Conservation (phyloP, 1,140 invertebrate genomes). For the Coenobita brevimanus region DNA sequence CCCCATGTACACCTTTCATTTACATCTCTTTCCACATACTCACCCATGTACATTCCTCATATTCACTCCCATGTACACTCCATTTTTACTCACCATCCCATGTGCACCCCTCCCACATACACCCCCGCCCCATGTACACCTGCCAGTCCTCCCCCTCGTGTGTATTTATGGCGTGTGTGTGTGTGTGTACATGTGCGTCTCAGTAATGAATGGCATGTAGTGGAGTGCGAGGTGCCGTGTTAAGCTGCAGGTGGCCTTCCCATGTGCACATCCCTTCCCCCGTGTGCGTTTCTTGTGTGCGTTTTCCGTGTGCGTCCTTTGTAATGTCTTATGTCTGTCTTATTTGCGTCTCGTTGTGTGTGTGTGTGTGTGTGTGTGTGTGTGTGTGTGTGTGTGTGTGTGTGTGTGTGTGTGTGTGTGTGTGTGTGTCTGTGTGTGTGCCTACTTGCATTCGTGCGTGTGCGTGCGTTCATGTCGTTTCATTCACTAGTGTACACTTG, state of each 20-base stretch:
- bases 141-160: neutral
- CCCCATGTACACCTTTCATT: too few species aligned
- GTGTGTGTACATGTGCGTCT: conserved; percentile 44
- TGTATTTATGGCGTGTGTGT: conserved; percentile 33
- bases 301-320: neutral
- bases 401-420: too few species aligned
- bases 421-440: too few species aligned
- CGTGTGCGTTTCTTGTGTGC: neutral
- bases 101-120: too few species aligned
- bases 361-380: conserved; percentile 40
- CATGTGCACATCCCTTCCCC: too few species aligned
- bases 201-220: conserved; percentile 28
- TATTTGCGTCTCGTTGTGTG: conserved; percentile 2
- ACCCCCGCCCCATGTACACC: neutral
- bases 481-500: too few species aligned
- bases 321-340: neutral
- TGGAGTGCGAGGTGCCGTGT: conserved; percentile 30
- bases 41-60: too few species aligned
- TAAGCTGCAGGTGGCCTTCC: conserved; percentile 11
- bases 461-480: too few species aligned
- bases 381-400: conserved; percentile 47
- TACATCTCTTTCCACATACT: too few species aligned
- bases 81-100: too few species aligned
- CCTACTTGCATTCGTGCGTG: too few species aligned
- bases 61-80: too few species aligned